Evolutionary conservation across 1,140 invertebrate species (phyloP).

Genomic region (Oedothorax gibbosus): DNA sequence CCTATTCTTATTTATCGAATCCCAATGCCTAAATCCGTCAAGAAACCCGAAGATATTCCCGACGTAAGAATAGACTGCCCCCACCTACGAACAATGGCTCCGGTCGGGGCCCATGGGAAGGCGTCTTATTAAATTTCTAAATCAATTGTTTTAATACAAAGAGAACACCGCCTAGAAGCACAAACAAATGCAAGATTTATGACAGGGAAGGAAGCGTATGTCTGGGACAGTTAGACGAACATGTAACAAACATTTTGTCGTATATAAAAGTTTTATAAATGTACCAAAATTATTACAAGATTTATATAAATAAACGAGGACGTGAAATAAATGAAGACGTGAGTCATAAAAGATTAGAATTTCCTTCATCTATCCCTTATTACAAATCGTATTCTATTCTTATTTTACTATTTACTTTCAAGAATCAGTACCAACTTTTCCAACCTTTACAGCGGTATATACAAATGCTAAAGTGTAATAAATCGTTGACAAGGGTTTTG

Average conservation of each 20-base stretch:
- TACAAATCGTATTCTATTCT: too few species aligned
- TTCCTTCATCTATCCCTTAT: too few species aligned
- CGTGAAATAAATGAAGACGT: not conserved
- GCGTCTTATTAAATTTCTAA: not conserved
- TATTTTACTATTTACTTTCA: too few species aligned
- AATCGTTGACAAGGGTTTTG: constrained; percentile 31
- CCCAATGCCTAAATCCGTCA: not conserved
- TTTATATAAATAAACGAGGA: not conserved
- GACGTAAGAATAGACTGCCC: not conserved
- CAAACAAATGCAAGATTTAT: not conserved
- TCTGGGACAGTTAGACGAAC: too few species aligned
- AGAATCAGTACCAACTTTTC: not conserved
- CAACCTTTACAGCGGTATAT: not conserved
- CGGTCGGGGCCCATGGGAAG: not conserved
- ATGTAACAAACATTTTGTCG: too few species aligned
- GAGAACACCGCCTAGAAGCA: not conserved
- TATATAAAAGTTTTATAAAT: not conserved
- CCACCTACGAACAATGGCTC: not conserved
- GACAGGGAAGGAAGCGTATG: too few species aligned
- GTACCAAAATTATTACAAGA: not conserved
- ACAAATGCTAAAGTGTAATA: constrained; percentile 1
- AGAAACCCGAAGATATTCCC: not conserved
- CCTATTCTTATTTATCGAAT: not conserved
- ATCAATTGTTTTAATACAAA: constrained; percentile 15
- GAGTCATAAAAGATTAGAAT: too few species aligned